phyloP scores from a whole-genome alignment of 1,140 invertebrate genomes.

The Hyphantria cunea region DNA sequence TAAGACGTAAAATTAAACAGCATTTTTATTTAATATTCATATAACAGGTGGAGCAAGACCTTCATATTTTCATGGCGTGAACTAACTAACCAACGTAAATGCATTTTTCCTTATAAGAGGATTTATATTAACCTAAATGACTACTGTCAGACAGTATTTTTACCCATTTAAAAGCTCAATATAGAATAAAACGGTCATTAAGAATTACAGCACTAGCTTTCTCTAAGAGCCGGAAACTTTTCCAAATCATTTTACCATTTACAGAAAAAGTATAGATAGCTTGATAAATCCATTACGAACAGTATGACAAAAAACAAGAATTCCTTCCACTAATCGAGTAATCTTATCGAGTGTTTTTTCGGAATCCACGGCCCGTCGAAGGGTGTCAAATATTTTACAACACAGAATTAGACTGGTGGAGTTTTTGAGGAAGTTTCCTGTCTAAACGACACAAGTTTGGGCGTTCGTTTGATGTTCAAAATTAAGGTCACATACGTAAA shows the following conservation, averaged over 20 bases:
- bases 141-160: too few relatives aligned
- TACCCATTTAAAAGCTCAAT: too few relatives aligned
- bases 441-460: conserved; percentile 60
- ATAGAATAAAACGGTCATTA: too few relatives aligned
- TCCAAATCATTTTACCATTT: conserved; percentile 21
- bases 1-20: too few relatives aligned
- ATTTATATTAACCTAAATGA: too few relatives aligned
- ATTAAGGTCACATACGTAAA: conserved; percentile 56
- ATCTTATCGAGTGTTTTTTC: conserved; percentile 32
- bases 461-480: conserved; percentile 50
- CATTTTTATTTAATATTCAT: too few relatives aligned
- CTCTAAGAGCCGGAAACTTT: neutral
- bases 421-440: conserved; percentile 53
- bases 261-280: conserved; percentile 15
- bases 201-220: too few relatives aligned
- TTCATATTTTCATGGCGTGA: too few relatives aligned
- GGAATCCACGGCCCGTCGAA: conserved; percentile 39
- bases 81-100: too few relatives aligned
- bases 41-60: too few relatives aligned
- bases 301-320: conserved; percentile 17
- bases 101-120: too few relatives aligned
- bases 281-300: conserved; percentile 29
- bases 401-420: conserved; percentile 44
- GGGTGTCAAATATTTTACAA: conserved; percentile 55
- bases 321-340: conserved; percentile 13